These are phyloP conservation scores for Marronus borbonicus DNA, from an alignment of 2,888 invertebrate genomes.

Conservation along the genomic window DNA sequence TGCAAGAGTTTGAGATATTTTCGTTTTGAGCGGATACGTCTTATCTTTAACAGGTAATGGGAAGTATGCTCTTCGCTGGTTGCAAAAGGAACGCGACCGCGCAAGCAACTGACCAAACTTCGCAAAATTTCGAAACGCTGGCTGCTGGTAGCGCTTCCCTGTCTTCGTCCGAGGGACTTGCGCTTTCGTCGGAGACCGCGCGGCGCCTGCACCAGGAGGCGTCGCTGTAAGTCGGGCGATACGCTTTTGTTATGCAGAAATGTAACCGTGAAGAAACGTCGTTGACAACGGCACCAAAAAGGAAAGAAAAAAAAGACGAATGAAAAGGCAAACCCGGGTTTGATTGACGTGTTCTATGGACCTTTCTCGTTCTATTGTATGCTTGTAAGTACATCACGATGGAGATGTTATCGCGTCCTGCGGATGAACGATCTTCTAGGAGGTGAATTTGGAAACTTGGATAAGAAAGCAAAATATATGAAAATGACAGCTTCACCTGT, in stretches of 20 bases:
- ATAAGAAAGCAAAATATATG: no score
- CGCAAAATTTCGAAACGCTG: conserved; percentile 23
- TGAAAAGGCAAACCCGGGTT: not conserved
- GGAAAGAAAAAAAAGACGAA: not conserved
- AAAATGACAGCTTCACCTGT: no score
- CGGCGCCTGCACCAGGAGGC: conserved; percentile 29
- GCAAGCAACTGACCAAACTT: conserved; percentile 21
- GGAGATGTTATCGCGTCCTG: not conserved
- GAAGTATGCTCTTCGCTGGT: no score
- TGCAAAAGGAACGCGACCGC: conserved; percentile 12
- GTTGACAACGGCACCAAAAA: not conserved
- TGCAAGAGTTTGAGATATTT: not conserved
- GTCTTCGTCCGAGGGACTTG: conserved; percentile 30
- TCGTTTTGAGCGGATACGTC: not conserved
- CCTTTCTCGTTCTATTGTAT: not conserved
- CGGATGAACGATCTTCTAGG: no score
- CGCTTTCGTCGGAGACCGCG: conserved; percentile 29
- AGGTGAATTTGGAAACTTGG: no score
- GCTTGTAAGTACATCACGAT: not conserved
- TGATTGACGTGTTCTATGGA: conserved; percentile 1
- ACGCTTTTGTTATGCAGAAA: conserved; percentile 9
- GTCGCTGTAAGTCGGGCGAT: not conserved
- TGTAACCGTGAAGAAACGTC: not conserved
- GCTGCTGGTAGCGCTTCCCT: conserved; percentile 21
- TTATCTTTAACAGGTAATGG: not conserved